Evolutionary conservation across 1,140 invertebrate genomes (phyloP).

Genomic region (Caerostris darwini): DNA sequence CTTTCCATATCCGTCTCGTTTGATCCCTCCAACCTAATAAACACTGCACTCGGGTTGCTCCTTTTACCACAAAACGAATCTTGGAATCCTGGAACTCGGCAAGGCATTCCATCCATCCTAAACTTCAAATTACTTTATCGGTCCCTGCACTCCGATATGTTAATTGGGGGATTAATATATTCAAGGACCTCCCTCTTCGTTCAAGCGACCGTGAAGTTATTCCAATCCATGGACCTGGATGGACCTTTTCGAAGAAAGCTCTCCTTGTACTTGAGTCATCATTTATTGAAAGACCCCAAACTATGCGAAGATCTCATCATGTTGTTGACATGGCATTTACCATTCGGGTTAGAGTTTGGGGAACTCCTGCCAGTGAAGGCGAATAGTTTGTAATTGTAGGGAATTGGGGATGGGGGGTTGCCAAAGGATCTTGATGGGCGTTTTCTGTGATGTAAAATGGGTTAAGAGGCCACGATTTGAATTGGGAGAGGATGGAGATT

Average conservation of each 20-base stretch:
- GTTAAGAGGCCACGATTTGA: neutral
- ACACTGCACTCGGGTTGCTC: neutral
- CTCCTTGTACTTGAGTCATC: neutral
- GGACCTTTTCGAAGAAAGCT: neutral
- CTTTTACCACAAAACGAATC: neutral
- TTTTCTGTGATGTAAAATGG: neutral
- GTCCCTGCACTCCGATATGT: neutral
- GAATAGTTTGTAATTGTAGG: slow-evolving; percentile 1
- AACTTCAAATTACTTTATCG: neutral
- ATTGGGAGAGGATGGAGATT: neutral
- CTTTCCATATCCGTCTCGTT: neutral
- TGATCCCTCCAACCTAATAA: neutral
- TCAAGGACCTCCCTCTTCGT: neutral
- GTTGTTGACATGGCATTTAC: neutral
- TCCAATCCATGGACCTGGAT: neutral
- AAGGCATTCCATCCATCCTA: neutral
- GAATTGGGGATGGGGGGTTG: neutral
- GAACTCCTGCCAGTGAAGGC: neutral
- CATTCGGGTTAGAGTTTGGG: neutral
- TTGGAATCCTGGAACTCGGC: neutral
- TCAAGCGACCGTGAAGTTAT: neutral
- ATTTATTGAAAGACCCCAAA: neutral
- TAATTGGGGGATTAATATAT: slow-evolving; percentile 15
- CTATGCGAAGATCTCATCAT: neutral
- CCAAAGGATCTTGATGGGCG: neutral